Evolutionary conservation across 1,140 invertebrate species (phyloP).

Genomic region (Helicoverpa zea): DNA sequence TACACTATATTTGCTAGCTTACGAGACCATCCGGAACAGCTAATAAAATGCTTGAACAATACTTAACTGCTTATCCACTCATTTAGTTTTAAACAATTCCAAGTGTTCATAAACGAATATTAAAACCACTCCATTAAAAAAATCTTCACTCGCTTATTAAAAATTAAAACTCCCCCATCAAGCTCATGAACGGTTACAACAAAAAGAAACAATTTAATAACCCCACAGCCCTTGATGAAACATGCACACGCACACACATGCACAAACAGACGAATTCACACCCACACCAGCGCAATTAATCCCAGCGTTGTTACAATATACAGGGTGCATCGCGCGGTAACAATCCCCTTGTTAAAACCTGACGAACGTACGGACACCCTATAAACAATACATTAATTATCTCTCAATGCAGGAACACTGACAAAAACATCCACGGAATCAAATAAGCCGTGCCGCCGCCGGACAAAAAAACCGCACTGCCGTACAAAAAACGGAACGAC

Average conservation of each 20-base stretch:
- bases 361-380: background rate
- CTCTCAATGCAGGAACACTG: background rate
- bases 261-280: background rate
- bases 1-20: too few species aligned
- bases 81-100: background rate
- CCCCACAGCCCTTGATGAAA: conserved; percentile 7
- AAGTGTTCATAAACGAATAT: background rate
- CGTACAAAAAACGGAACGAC: too few species aligned
- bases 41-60: background rate
- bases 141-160: background rate
- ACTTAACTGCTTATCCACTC: background rate
- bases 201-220: conserved; percentile 19
- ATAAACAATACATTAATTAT: background rate
- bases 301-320: background rate
- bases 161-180: background rate
- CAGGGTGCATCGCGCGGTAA: background rate
- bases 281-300: conserved; percentile 16
- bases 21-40: background rate
- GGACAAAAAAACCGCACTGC: background rate
- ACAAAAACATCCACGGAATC: background rate
- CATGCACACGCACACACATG: background rate
- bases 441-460: background rate
- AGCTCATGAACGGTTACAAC: background rate
- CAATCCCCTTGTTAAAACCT: conserved; percentile 11
- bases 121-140: background rate